A percentile compares a stretch with the other conserved stretches of the same genome.
phyloP scores from a whole-genome alignment of 2,797 vertebrate species.

The Malurus leucopterus region DNA sequence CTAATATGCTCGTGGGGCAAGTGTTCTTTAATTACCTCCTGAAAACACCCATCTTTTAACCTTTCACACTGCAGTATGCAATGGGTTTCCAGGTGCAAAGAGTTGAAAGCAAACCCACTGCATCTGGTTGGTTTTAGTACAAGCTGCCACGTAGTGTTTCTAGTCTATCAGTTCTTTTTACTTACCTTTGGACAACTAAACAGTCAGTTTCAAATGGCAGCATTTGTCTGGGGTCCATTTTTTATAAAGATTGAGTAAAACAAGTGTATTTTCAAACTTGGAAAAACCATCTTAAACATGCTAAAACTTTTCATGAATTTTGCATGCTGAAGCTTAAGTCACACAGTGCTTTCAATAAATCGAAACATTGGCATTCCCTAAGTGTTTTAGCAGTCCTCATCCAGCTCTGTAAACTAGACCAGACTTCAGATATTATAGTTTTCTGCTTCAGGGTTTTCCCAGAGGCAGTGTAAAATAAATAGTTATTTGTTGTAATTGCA shows the following conservation, averaged over 20 bases:
- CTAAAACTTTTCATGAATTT: neutral
- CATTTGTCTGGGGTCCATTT: neutral
- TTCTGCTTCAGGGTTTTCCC: constrained; percentile 73
- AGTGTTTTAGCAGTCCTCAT: constrained; percentile 74
- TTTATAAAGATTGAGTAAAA: neutral
- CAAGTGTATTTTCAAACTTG: neutral
- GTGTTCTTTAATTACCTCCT: constrained; percentile 57
- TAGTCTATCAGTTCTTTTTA: neutral
- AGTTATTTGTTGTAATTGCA: constrained; percentile 78
- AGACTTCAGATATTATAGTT: constrained; percentile 76
- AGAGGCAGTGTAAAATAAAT: constrained; percentile 77
- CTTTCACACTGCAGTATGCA: neutral
- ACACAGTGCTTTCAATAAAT: constrained; percentile 65
- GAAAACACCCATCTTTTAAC: constrained; percentile 46
- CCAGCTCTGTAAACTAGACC: constrained; percentile 74
- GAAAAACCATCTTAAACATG: neutral
- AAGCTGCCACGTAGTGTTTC: constrained; percentile 25
- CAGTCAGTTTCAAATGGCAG: neutral
- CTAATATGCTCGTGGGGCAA: constrained; percentile 31
- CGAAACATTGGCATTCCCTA: constrained; percentile 67
- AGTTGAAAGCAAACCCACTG: neutral
- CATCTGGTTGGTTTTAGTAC: constrained; percentile 4
- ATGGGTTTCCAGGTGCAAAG: neutral
- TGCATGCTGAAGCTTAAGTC: constrained; percentile 19
- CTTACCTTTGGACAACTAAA: neutral